These are phyloP conservation scores for Myiotriccus ornatus DNA, from an alignment of 2,797 vertebrate species.

Conservation along the genomic window DNA sequence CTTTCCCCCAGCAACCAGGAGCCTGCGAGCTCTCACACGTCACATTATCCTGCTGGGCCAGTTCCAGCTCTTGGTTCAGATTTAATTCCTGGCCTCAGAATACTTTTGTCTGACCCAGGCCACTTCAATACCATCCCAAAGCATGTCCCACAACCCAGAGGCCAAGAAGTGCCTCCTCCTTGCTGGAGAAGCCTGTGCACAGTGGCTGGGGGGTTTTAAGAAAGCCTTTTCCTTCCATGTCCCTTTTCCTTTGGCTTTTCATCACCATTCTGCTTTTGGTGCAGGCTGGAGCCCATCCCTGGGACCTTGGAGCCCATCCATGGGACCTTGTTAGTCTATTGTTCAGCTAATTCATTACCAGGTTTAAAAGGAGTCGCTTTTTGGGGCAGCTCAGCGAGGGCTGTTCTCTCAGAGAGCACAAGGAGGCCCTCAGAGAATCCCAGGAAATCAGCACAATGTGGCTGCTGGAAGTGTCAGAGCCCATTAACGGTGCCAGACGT, in stretches of 20 bases:
- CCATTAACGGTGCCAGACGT: accelerated
- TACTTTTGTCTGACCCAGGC: slow-evolving; percentile 27
- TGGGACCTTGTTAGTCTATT: background rate
- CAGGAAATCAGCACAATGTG: background rate
- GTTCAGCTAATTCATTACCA: background rate
- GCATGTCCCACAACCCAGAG: background rate
- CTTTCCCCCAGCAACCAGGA: slow-evolving; percentile 3
- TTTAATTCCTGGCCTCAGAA: slow-evolving; percentile 10
- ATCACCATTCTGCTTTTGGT: background rate
- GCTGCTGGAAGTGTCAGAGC: background rate
- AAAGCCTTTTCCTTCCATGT: background rate
- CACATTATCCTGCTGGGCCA: background rate
- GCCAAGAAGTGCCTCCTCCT: background rate
- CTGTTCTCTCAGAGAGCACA: background rate
- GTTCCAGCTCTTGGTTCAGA: background rate
- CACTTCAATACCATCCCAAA: background rate
- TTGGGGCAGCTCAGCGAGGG: background rate
- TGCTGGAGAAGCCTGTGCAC: background rate
- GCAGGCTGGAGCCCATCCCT: background rate
- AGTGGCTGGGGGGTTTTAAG: background rate
- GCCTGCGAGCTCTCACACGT: background rate
- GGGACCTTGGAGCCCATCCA: background rate
- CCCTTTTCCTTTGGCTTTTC: background rate
- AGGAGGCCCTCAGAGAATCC: background rate
- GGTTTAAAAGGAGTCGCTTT: background rate